Conservation (phyloP, 2,113 vertebrate genomes). For the Craseonycteris thonglongyai region DNA sequence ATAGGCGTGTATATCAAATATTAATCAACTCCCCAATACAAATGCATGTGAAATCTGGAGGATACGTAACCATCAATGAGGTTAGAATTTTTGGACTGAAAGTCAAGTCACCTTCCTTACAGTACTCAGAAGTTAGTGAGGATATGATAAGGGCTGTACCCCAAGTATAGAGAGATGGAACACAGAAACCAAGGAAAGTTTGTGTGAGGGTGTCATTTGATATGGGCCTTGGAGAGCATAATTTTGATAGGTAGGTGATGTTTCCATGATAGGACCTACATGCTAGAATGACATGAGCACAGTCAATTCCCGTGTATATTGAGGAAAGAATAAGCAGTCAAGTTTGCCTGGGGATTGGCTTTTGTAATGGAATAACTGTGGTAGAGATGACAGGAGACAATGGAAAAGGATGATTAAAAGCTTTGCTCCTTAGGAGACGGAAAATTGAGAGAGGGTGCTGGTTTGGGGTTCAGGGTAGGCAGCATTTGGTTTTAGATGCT, state of each 20-base stretch:
- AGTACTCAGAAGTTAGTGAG: background rate
- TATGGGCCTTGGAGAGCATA: background rate
- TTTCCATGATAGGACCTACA: background rate
- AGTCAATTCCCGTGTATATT: accelerated
- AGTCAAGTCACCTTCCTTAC: background rate
- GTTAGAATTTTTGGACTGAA: background rate
- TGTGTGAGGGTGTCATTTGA: background rate
- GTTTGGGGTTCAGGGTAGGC: background rate
- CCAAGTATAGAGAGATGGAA: background rate
- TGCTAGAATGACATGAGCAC: accelerated
- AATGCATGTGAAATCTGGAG: background rate
- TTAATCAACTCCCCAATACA: background rate
- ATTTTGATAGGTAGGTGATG: too few relatives aligned
- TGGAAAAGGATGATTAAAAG: background rate
- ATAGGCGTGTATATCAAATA: background rate
- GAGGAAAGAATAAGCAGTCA: too few relatives aligned
- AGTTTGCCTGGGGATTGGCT: background rate
- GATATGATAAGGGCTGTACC: background rate
- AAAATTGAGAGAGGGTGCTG: background rate
- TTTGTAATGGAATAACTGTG: too few relatives aligned
- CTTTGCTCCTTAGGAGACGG: background rate
- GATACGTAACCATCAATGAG: background rate
- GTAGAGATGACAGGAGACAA: background rate
- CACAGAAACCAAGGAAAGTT: too few relatives aligned
- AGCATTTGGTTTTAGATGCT: background rate